A percentile compares a stretch with the other conserved stretches of the same genome.
phyloP scores from a whole-genome alignment of 1,140 invertebrate species.

The Lycorma delicatula region DNA sequence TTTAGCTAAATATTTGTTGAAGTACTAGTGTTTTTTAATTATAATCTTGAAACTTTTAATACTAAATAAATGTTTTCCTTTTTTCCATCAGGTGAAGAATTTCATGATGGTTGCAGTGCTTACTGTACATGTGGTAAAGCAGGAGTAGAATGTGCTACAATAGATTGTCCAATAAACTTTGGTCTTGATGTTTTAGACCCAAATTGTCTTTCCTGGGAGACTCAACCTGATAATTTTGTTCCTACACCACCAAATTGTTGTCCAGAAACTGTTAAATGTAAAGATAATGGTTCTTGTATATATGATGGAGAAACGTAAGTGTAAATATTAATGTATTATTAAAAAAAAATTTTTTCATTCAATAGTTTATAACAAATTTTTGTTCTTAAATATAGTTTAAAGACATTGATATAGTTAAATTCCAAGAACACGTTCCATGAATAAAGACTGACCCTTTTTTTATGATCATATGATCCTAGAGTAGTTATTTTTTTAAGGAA shows the following conservation, averaged over 20 bases:
- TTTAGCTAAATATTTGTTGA: too few relatives aligned
- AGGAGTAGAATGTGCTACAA: conserved; percentile 60
- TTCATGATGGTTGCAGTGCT: conserved; percentile 62
- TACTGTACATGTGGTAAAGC: conserved; percentile 59
- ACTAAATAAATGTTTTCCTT: too few relatives aligned
- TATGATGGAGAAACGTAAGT: conserved; percentile 53
- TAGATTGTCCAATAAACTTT: conserved; percentile 74
- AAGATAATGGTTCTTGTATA: conserved; percentile 66
- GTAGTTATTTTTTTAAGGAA: too few relatives aligned
- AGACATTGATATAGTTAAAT: too few relatives aligned
- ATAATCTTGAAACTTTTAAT: too few relatives aligned
- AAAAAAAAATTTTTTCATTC: too few relatives aligned
- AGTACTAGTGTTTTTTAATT: too few relatives aligned
- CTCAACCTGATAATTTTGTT: conserved; percentile 57
- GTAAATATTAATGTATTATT: conserved; percentile 16
- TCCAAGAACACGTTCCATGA: too few relatives aligned
- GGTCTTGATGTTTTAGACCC: conserved; percentile 73
- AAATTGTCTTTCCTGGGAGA: conserved; percentile 76
- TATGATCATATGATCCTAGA: too few relatives aligned
- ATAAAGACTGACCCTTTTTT: too few relatives aligned
- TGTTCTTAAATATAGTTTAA: too few relatives aligned
- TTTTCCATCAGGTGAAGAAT: conserved; percentile 53
- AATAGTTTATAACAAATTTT: too few relatives aligned
- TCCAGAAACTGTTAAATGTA: conserved; percentile 62
- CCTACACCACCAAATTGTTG: conserved; percentile 73